Base-by-base conservation (phyloP, 2,113 vertebrate genomes). In the Herpailurus yagouaroundi region DNA sequence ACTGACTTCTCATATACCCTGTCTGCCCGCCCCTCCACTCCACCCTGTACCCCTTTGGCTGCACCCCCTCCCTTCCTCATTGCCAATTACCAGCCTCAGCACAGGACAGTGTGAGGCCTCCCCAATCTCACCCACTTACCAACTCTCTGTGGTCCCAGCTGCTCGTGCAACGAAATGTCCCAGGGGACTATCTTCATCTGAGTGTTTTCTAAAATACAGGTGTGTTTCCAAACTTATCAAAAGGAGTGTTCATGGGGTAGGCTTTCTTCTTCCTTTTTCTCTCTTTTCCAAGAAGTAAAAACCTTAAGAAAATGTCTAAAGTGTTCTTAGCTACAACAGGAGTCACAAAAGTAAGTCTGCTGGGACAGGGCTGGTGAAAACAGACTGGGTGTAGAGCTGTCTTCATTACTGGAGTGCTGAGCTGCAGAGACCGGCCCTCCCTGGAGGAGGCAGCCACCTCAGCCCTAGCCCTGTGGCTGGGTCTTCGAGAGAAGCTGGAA, bases 401-500 rank as follows among this genome's bases (percentile, higher is more conserved):
- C 18, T 31, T 0, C 7, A 14, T 50, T 52, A 16, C 66, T 36
- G 18, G 36, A 23, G 7, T 4, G 1, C 29, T 29, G 23, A 48
- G 50, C 18, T 57, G 1, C 5, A 6, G 33, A n/a, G 16, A 38
- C 13, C 29, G 69, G 52, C 38, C 13, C 55, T 73, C 31, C 14
- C 21, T 27, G 1, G 9, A 36, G 31, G 41, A 69, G 8, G 74
- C 16, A 82, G n/a, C 64, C 21, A 18, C 48, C 36, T 52, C 16
- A 16, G 55, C 41, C 19, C 12, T 25, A 76, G 15, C n/a, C 25
- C 41, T 25, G 21, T 66, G 91, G 12, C 36, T 79, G 25, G 21
- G 29, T 71, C 93, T 95, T 60, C 36, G 38, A 38, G 90, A 91
- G 55, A 69, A 85, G 73, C 64, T 88, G 60, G 50, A 94, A 92